These are phyloP conservation scores for Penaeus japonicus DNA, from an alignment of 1,140 invertebrate genomes.

Conservation along the genomic window DNA sequence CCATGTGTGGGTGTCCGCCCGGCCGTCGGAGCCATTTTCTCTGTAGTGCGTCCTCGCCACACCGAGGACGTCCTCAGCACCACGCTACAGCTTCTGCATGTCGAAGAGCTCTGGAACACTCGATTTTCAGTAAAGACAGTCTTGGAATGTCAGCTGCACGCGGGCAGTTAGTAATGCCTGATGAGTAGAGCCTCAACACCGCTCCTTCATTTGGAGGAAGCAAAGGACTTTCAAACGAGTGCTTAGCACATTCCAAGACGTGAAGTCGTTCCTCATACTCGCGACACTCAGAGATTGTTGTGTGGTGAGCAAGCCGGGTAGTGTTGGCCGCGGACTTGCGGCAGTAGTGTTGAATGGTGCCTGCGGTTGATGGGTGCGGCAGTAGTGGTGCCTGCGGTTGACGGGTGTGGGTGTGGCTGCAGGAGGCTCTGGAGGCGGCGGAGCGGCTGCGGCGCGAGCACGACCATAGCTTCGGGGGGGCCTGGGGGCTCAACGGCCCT, in stretches of 20 bases:
- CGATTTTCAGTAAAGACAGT: too few species aligned
- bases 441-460: constrained; percentile 55
- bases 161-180: too few species aligned
- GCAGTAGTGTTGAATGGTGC: constrained; percentile 35
- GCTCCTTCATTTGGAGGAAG: too few species aligned
- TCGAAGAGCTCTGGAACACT: too few species aligned
- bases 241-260: background rate
- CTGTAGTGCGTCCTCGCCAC: background rate
- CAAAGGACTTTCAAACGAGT: too few species aligned
- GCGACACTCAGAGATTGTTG: constrained; percentile 30
- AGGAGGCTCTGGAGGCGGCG: constrained; percentile 53
- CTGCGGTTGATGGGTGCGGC: constrained; percentile 41
- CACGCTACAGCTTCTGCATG: too few species aligned
- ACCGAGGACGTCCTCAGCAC: background rate
- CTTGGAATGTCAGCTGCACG: too few species aligned
- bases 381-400: constrained; percentile 39
- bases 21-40: background rate
- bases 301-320: constrained; percentile 16
- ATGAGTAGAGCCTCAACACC: too few species aligned
- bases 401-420: constrained; percentile 56
- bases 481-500: constrained; percentile 63
- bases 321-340: constrained; percentile 35
- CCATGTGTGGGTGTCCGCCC: background rate
- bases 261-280: background rate
- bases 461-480: constrained; percentile 50